phyloP scores from a whole-genome alignment of 2,113 vertebrate species.

The Apteryx mantelli region DNA sequence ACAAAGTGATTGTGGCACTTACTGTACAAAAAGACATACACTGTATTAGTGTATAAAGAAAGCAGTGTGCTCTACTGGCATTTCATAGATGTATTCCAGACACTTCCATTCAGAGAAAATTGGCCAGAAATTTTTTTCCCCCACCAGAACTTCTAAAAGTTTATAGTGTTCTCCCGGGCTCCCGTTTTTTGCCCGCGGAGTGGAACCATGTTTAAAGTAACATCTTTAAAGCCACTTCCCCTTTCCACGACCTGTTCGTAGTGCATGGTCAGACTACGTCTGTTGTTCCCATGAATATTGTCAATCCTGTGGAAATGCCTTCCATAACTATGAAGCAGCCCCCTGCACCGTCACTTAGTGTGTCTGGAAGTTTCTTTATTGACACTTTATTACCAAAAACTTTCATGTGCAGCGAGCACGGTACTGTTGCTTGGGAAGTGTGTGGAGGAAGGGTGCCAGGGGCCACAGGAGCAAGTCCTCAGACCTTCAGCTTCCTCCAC shows the following conservation, averaged over 20 bases:
- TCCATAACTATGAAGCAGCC: not conserved
- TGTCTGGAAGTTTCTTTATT: not conserved
- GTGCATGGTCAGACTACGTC: not conserved
- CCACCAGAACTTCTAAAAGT: not conserved
- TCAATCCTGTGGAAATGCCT: not conserved
- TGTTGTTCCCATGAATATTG: not conserved
- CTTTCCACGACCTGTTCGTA: not conserved
- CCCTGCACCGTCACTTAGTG: not conserved
- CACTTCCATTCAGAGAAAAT: not conserved
- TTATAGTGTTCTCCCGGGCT: not conserved
- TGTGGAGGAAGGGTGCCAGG: not conserved
- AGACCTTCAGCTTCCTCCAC: not conserved
- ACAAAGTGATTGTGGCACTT: not conserved
- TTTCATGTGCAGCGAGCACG: not conserved
- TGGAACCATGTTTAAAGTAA: not conserved
- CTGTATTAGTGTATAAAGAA: not conserved
- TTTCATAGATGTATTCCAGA: not conserved
- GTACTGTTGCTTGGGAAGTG: fast-evolving
- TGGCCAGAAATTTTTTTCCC: not conserved
- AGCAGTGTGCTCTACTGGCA: not conserved
- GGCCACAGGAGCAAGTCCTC: not conserved
- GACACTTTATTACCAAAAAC: not conserved
- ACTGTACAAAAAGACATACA: not conserved
- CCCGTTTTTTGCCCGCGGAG: not conserved
- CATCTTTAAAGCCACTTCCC: not conserved